Evolutionary conservation across 2,113 vertebrate genomes (phyloP).

Genomic region (Upupa epops): DNA sequence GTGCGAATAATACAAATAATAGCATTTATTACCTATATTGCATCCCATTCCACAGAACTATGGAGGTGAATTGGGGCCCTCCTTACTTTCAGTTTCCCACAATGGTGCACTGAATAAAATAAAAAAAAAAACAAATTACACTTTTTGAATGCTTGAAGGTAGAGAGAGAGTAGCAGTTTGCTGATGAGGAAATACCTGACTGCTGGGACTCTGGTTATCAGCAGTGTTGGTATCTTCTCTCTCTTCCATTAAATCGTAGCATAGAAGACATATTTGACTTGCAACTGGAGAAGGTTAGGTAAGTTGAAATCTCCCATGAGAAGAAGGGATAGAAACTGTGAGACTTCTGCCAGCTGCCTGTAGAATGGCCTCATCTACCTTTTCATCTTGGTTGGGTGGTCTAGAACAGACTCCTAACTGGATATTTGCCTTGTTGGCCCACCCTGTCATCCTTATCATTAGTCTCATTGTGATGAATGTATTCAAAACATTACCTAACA

Average conservation of each 20-base stretch:
- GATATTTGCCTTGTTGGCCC: too few relatives aligned
- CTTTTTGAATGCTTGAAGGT: not conserved
- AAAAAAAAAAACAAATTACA: not conserved
- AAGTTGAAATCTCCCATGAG: too few relatives aligned
- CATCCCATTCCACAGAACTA: not conserved
- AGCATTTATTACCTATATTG: not conserved
- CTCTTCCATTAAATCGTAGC: not conserved
- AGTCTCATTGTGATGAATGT: too few relatives aligned
- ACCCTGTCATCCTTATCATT: too few relatives aligned
- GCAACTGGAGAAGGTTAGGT: too few relatives aligned
- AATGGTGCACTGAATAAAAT: not conserved
- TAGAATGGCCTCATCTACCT: too few relatives aligned
- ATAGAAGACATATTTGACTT: not conserved
- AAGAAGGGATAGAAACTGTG: too few relatives aligned
- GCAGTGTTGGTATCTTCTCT: not conserved
- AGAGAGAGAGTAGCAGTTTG: not conserved
- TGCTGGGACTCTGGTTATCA: not conserved
- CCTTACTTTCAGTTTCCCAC: not conserved
- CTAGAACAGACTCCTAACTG: too few relatives aligned
- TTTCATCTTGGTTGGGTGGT: too few relatives aligned
- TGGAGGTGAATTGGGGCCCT: not conserved
- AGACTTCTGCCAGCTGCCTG: too few relatives aligned
- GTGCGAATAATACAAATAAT: constrained; percentile 17
- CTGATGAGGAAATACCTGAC: not conserved
- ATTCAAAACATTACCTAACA: too few relatives aligned